These are phyloP conservation scores for Cynopterus sphinx DNA, from an alignment of 2,797 vertebrate species.

Conservation along the genomic window DNA sequence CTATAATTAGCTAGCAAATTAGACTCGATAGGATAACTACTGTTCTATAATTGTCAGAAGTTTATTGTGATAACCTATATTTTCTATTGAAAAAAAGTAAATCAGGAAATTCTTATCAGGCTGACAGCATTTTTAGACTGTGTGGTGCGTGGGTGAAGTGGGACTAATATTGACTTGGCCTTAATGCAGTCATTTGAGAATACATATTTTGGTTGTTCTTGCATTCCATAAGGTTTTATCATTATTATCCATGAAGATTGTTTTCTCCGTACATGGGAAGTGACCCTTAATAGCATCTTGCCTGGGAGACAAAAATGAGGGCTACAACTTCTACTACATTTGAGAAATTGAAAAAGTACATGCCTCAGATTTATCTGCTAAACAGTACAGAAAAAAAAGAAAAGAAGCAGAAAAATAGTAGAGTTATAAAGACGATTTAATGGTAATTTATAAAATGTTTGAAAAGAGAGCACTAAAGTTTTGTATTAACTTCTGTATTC, in stretches of 20 bases:
- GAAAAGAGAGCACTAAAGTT: neutral
- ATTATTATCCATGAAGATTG: conserved; percentile 89
- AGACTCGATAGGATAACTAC: neutral
- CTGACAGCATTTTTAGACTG: conserved; percentile 89
- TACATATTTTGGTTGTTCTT: conserved; percentile 90
- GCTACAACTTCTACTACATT: conserved; percentile 58
- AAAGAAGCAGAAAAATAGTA: neutral
- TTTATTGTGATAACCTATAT: conserved; percentile 82
- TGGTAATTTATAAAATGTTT: neutral
- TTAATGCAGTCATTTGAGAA: conserved; percentile 87
- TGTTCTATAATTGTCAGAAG: conserved; percentile 43
- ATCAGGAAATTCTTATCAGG: conserved; percentile 88
- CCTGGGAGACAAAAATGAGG: conserved; percentile 81
- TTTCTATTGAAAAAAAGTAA: conserved; percentile 78
- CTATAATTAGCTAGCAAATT: neutral
- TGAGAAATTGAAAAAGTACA: conserved; percentile 37
- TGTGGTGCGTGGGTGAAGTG: conserved; percentile 88
- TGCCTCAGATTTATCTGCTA: too few species aligned
- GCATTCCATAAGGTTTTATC: conserved; percentile 91
- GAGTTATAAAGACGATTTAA: neutral
- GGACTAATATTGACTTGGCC: conserved; percentile 88
- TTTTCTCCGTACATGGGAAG: conserved; percentile 89
- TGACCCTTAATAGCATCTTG: conserved; percentile 83
- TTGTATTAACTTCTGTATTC: neutral
- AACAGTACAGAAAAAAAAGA: neutral